Evolutionary conservation across 2,888 invertebrate genomes (phyloP).

Genomic region (Torymus texanus): DNA sequence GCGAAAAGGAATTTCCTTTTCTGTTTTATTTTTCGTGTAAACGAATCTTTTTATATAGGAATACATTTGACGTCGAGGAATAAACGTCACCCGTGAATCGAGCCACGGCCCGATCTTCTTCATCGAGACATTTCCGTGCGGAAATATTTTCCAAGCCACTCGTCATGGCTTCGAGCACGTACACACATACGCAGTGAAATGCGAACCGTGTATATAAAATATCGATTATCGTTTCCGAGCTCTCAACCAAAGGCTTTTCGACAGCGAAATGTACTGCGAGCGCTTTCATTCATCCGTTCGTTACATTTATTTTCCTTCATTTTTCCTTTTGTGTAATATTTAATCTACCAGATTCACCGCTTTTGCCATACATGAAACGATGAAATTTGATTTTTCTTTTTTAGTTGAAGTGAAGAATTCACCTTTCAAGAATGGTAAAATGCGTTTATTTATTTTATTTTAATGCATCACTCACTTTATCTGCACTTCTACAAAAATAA

Average conservation of each 20-base stretch:
- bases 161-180: conserved; percentile 38
- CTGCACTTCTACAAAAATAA: conserved; percentile 54
- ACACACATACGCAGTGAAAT: conserved; percentile 24
- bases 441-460: conserved; percentile 42
- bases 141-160: conserved; percentile 54
- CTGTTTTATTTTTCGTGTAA: conserved; percentile 56
- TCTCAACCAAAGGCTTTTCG: conserved; percentile 44
- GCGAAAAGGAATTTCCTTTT: conserved; percentile 41
- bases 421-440: conserved; percentile 29
- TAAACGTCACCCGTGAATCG: conserved; percentile 53
- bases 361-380: conserved; percentile 35
- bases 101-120: conserved; percentile 49
- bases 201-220: conserved; percentile 53
- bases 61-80: conserved; percentile 56
- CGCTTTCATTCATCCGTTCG: conserved; percentile 38
- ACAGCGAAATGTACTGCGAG: conserved; percentile 36
- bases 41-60: conserved; percentile 52
- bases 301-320: conserved; percentile 32
- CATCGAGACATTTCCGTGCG: conserved; percentile 47
- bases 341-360: conserved; percentile 43
- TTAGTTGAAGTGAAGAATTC: conserved; percentile 33
- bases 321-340: conserved; percentile 26
- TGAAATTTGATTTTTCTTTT: conserved; percentile 50
- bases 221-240: conserved; percentile 54
- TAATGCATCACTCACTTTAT: conserved; percentile 36